Conservation (phyloP, 2,888 invertebrate species). For the Temnothorax unifasciatus region DNA sequence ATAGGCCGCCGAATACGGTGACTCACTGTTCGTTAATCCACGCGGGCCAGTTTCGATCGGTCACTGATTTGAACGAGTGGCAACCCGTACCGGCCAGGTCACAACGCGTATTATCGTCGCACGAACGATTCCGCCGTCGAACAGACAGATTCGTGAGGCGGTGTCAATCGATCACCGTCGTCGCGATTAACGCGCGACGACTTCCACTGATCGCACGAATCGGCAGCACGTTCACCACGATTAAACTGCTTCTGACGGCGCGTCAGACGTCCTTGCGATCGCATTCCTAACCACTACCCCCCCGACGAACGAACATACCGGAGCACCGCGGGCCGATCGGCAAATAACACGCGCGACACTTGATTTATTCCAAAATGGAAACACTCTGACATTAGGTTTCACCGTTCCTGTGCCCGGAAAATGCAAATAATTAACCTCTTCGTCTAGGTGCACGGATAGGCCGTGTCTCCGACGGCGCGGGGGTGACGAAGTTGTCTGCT, state of each 20-base stretch:
- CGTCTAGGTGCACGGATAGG: neutral
- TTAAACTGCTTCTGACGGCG: conserved; percentile 16
- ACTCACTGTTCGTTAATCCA: conserved; percentile 50
- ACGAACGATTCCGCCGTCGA: conserved; percentile 10
- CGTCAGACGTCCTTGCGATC: conserved; percentile 29
- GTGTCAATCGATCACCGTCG: conserved; percentile 1
- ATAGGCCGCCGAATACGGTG: conserved; percentile 32
- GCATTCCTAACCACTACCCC: conserved; percentile 17
- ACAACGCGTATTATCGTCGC: conserved; percentile 29
- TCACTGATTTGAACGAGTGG: conserved; percentile 9
- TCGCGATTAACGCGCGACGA: conserved; percentile 35
- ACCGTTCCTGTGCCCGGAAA: neutral
- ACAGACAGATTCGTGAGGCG: conserved; percentile 2
- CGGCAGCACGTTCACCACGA: conserved; percentile 17
- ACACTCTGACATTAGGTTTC: conserved; percentile 1
- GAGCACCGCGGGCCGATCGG: neutral
- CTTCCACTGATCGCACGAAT: neutral
- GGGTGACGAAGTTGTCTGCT: conserved; percentile 13
- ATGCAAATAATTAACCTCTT: neutral
- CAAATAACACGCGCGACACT: conserved; percentile 41
- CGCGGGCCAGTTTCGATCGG: conserved; percentile 37
- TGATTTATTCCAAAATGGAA: neutral
- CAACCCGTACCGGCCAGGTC: neutral
- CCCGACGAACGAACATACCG: neutral
- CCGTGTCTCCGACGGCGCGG: neutral